These are phyloP conservation scores for Rousettus leschenaultii DNA, from an alignment of 2,113 vertebrate species.

Conservation along the genomic window DNA sequence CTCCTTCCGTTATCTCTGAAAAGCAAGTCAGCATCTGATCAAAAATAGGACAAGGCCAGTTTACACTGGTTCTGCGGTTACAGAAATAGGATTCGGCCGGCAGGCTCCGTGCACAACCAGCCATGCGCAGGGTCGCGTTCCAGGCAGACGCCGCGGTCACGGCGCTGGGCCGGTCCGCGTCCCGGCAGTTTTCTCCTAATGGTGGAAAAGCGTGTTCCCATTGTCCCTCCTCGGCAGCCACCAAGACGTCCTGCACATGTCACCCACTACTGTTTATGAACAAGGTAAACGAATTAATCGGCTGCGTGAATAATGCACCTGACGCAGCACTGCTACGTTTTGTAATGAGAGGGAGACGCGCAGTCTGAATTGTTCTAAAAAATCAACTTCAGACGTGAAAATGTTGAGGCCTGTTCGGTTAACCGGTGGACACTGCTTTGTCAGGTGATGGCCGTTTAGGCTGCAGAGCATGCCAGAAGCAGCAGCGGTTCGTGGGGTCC, in stretches of 20 bases:
- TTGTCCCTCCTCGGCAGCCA: not conserved
- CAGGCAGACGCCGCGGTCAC: fast-evolving
- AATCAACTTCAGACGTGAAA: constrained; percentile 33
- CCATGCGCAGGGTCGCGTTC: not conserved
- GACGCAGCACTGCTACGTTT: not conserved
- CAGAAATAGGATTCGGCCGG: not conserved
- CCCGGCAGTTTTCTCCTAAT: not conserved
- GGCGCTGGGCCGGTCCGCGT: not conserved
- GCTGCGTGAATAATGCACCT: not conserved
- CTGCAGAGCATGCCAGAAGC: fast-evolving
- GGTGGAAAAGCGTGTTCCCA: not conserved
- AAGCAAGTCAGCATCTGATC: not conserved
- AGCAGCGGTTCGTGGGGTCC: not conserved
- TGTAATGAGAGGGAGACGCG: not conserved
- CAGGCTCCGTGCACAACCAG: fast-evolving
- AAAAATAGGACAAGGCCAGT: no score
- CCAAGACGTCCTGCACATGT: not conserved
- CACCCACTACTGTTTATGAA: constrained; percentile 12
- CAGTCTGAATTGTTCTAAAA: not conserved
- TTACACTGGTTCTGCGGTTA: not conserved
- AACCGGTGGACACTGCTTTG: not conserved
- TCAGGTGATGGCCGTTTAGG: not conserved
- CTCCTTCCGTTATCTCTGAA: not conserved
- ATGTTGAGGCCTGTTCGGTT: not conserved
- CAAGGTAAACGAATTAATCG: not conserved